Percentiles rank a stretch among this genome's conserved stretches.
phyloP scores from a whole-genome alignment of 2,113 vertebrate species.

The Scalopus aquaticus region DNA sequence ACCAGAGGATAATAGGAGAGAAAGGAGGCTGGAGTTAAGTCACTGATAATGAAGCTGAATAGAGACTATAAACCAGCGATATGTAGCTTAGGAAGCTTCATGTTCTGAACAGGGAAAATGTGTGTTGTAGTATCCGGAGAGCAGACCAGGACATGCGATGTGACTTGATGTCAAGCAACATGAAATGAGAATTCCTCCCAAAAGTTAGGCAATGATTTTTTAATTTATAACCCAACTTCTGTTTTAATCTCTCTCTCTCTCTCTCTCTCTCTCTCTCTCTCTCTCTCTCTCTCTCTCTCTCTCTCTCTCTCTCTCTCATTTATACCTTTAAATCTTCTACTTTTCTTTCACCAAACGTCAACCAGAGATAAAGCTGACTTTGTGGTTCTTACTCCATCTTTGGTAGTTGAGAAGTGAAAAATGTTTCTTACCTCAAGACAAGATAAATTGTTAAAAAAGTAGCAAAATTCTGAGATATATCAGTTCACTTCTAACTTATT shows the following conservation, averaged over 20 bases:
- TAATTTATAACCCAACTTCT: background rate
- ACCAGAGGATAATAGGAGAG: background rate
- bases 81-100: background rate
- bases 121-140: fast-evolving
- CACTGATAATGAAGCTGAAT: background rate
- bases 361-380: background rate
- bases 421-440: background rate
- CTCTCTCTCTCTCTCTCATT: background rate
- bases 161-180: background rate
- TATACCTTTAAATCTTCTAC: background rate
- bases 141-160: background rate
- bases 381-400: background rate
- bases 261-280: background rate
- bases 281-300: no score
- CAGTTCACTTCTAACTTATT: background rate
- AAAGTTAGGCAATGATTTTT: background rate
- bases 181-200: background rate
- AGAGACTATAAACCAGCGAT: background rate
- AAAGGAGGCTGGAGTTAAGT: background rate
- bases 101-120: fast-evolving
- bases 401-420: background rate
- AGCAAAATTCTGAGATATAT: background rate
- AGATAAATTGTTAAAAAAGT: background rate
- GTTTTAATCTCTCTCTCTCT: no score
- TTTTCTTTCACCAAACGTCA: background rate